Base-by-base conservation (phyloP, 92 coral and sea anemone genomes). In the Pocillopora grandis region DNA sequence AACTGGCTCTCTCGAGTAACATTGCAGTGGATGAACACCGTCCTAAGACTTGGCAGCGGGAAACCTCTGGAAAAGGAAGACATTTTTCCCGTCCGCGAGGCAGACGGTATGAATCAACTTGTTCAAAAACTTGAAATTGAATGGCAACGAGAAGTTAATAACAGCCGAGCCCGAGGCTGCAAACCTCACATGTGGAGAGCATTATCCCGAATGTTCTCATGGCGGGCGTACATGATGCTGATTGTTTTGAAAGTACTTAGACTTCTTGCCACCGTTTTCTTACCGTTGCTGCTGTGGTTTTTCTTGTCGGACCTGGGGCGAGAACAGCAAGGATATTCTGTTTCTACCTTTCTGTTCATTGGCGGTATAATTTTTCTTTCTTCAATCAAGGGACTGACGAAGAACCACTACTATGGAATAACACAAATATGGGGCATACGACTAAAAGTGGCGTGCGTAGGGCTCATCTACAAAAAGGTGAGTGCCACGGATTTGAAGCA, bases 151-250 rank as follows among this genome's bases (percentile, higher is more conserved):
- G 78, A 75, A 75, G 35, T 75, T 58, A 56, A 1, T 42, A 58
- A 27, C 20, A 55, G 78, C 27, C 78, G 2, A 57, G 10, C 58
- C 13, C 18, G 12, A 0, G 78, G 63, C 12, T 57, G 66, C 58
- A 58, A 75, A 58, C 78, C 78, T 57, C 78, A 48, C n/a, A 17
- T 75, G 17, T 75, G 78, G 78, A 75, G 21, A 58, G 78, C 78
- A 21, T 75, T 75, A 10, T 55, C 48, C 20, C 63, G 65, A 12
- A 75, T 75, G 78, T 56, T 75, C 58, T 49, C 78, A 16, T 75
- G 78, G 78, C 55, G 58, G 78, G 65, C 31, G 16, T 75, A 75
- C 37, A 58, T 48, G 2, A 1, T 12, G 56, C 27, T 76, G 67
- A 4, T 76, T 10, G 37, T 76, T 4, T 58, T 76, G 17, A 60